phyloP scores from a whole-genome alignment of 1,140 invertebrate genomes.

The Drosophila murphyi region DNA sequence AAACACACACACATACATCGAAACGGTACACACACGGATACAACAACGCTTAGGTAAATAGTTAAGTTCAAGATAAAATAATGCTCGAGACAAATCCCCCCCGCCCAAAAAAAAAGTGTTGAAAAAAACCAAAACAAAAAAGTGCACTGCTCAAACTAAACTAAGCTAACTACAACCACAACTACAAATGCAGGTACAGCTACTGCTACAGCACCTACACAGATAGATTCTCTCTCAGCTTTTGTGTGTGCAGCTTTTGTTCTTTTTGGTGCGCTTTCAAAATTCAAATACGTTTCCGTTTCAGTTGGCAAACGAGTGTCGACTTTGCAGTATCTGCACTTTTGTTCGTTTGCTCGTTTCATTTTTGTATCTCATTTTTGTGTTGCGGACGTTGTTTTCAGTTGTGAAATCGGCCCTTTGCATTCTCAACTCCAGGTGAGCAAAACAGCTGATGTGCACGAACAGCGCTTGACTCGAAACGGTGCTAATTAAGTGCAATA shows the following conservation, averaged over 20 bases:
- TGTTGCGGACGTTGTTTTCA: background rate
- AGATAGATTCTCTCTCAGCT: background rate
- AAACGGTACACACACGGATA: constrained; percentile 25
- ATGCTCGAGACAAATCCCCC: constrained; percentile 7
- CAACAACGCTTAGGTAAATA: constrained; percentile 53
- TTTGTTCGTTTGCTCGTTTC: constrained; percentile 21
- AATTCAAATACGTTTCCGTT: constrained; percentile 81
- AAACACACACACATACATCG: background rate
- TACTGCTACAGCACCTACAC: constrained; percentile 7
- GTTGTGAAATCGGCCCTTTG: background rate
- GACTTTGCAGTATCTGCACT: constrained; percentile 78
- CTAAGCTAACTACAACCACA: background rate
- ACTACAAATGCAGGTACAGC: constrained; percentile 39
- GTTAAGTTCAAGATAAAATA: constrained; percentile 23
- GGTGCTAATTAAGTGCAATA: constrained; percentile 19
- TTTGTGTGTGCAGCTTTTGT: constrained; percentile 67
- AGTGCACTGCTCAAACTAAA: constrained; percentile 7
- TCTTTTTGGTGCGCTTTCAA: constrained; percentile 74
- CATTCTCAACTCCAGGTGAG: constrained; percentile 8
- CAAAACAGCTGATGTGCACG: constrained; percentile 18
- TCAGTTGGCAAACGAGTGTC: constrained; percentile 81
- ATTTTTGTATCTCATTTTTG: constrained; percentile 13
- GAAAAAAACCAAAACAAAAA: constrained; percentile 23
- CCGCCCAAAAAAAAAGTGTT: constrained; percentile 22
- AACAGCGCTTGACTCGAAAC: background rate